Percentiles rank a stretch among this genome's conserved stretches.
phyloP scores from a whole-genome alignment of 92 coral and sea anemone species.

The Nematostella vectensis region DNA sequence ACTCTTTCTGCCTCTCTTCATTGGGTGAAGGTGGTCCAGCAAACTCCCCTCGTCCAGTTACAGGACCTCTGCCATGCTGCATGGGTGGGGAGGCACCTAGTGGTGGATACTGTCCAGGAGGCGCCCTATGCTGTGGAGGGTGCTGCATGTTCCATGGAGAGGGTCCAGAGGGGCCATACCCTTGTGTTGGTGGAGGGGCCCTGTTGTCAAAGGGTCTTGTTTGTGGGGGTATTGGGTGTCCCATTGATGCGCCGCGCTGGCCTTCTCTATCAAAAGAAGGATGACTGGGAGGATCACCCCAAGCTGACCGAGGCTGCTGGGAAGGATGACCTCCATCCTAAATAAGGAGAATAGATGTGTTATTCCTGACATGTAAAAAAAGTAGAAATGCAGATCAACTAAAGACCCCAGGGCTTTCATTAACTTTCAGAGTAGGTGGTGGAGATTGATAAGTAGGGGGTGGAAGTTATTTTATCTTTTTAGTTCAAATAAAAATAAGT shows the following conservation, averaged over 20 bases:
- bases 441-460: too few relatives aligned
- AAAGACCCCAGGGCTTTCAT: neutral
- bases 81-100: conserved; percentile 14
- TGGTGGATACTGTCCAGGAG: conserved; percentile 52
- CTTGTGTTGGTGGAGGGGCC: conserved; percentile 41
- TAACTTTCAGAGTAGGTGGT: too few relatives aligned
- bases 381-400: neutral
- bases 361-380: neutral
- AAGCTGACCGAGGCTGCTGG: conserved; percentile 48
- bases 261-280: conserved; percentile 35
- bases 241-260: conserved; percentile 38
- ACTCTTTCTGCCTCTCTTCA: conserved; percentile 47
- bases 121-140: conserved; percentile 33
- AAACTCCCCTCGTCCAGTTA: neutral
- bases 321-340: conserved; percentile 26
- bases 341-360: neutral
- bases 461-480: too few relatives aligned
- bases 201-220: conserved; percentile 42
- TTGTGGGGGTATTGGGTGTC: conserved; percentile 28
- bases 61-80: too few relatives aligned
- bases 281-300: conserved; percentile 65
- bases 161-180: conserved; percentile 11
- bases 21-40: conserved; percentile 27
- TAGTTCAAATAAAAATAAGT: too few relatives aligned
- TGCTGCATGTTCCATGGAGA: conserved; percentile 64